These are phyloP conservation scores for Gasteruption jaculator DNA, from an alignment of 2,888 invertebrate genomes.

Conservation along the genomic window DNA sequence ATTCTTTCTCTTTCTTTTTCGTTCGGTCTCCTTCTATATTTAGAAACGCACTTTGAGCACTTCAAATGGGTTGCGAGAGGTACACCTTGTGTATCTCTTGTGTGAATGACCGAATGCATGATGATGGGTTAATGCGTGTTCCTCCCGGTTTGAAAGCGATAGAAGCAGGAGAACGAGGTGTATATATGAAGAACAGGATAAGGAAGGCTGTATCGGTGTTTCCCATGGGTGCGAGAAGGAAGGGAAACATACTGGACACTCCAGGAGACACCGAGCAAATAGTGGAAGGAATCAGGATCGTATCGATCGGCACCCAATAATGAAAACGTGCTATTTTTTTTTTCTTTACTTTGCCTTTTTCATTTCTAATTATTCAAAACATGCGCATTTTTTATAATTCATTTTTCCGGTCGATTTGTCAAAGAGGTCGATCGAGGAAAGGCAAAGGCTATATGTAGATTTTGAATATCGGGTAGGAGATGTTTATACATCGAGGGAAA, in stretches of 20 bases:
- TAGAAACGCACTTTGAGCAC: slow-evolving; percentile 33
- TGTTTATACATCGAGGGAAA: too few species aligned
- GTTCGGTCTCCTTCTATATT: slow-evolving; percentile 33
- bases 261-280: slow-evolving; percentile 30
- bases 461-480: too few species aligned
- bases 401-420: too few species aligned
- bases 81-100: slow-evolving; percentile 38
- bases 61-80: slow-evolving; percentile 32
- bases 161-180: slow-evolving; percentile 22
- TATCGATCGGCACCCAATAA: neutral
- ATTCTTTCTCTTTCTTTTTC: too few species aligned
- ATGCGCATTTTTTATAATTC: too few species aligned
- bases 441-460: neutral
- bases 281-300: slow-evolving; percentile 20
- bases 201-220: slow-evolving; percentile 21
- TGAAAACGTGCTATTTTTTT: too few species aligned
- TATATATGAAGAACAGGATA: neutral
- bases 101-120: slow-evolving; percentile 41
- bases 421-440: neutral
- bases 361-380: too few species aligned
- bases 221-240: slow-evolving; percentile 17
- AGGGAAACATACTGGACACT: slow-evolving; percentile 26
- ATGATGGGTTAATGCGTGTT: slow-evolving; percentile 26
- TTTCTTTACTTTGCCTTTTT: too few species aligned
- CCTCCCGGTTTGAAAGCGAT: slow-evolving; percentile 26